Evolutionary conservation across 2,888 invertebrate genomes (phyloP), one percentile per base, ranked within the genome.

Genomic region (Mimumesa dahlbomi): DNA sequence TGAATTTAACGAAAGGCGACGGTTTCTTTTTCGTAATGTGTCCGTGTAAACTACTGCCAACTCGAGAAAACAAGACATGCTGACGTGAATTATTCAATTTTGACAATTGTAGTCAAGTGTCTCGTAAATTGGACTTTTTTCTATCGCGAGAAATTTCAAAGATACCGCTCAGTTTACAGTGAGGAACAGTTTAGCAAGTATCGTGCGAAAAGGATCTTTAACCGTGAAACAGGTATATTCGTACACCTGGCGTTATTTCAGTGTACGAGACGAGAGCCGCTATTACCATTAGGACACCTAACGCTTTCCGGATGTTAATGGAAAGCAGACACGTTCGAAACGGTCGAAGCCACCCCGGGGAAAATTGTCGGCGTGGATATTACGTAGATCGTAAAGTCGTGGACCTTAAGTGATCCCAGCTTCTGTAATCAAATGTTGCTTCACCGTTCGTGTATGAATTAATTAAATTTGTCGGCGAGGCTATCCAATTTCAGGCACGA

Each of bases 281-380:
- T 64, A 75, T 75, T 77, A 70, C 64, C 76, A 56, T 75, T 70
- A 73, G 57, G 49, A 43, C 64, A 48, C 48, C 54, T 69, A 65
- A 61, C 63, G 73, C 48, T 63, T 57, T 59, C 75, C 31, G 68
- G 71, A 64, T 72, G 78, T 67, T 80, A 81, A 81, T 73, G 79
- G 75, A 73, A 77, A 77, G 63, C 67, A 67, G 71, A 67, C 67
- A 50, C 56, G 69, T 67, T 79, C 75, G 57, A 54, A 56, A 34
- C 69, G 45, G 45, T 13, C 42, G 42, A 16, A 45, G 19, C 36
- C 43, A 49, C 65, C 43, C 50, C 22, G 61, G 42, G 45, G 66
- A 71, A 65, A 73, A 81, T 63, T 40, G 65, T 77, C 63, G 40
- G 54, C 29, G 36, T 14, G 57, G 53, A 65, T 61, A 70, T 71